Conservation (phyloP, 1,140 invertebrate genomes). For the Brachionus angularis region DNA sequence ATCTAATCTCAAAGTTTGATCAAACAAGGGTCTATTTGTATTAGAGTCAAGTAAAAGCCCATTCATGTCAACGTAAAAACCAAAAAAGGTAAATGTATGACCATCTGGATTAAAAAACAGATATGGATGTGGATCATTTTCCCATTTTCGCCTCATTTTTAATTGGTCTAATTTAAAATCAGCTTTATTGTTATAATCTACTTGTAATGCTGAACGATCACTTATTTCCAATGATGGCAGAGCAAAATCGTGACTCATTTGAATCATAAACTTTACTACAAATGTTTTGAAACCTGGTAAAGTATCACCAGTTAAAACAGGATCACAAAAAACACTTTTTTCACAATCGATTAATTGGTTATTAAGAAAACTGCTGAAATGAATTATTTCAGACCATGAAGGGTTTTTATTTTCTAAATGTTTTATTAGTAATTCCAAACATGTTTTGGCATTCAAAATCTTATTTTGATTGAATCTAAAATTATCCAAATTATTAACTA, state of each 20-base stretch:
- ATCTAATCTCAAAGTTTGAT: neutral
- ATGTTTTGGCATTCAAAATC: conserved; percentile 35
- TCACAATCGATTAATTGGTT: conserved; percentile 52
- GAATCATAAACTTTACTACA: conserved; percentile 27
- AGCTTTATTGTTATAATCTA: neutral
- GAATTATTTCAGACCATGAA: conserved; percentile 53
- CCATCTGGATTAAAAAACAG: conserved; percentile 39
- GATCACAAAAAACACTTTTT: conserved; percentile 49
- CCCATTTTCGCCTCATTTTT: conserved; percentile 38
- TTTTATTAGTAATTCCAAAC: conserved; percentile 46
- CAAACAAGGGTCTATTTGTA: neutral
- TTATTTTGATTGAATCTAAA: neutral
- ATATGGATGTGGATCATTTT: conserved; percentile 39
- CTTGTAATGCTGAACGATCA: conserved; percentile 18
- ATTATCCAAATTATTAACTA: neutral
- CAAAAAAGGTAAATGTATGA: conserved; percentile 42
- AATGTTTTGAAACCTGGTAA: conserved; percentile 44
- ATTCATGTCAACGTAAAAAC: neutral
- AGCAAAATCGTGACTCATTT: conserved; percentile 36
- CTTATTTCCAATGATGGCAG: conserved; percentile 25
- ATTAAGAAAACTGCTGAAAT: conserved; percentile 54
- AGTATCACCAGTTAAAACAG: conserved; percentile 47
- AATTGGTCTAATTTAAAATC: conserved; percentile 36
- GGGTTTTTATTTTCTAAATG: conserved; percentile 52
- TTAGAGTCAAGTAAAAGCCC: neutral